Conservation (phyloP, 2,888 invertebrate species). For the Herminia tarsipennalis region DNA sequence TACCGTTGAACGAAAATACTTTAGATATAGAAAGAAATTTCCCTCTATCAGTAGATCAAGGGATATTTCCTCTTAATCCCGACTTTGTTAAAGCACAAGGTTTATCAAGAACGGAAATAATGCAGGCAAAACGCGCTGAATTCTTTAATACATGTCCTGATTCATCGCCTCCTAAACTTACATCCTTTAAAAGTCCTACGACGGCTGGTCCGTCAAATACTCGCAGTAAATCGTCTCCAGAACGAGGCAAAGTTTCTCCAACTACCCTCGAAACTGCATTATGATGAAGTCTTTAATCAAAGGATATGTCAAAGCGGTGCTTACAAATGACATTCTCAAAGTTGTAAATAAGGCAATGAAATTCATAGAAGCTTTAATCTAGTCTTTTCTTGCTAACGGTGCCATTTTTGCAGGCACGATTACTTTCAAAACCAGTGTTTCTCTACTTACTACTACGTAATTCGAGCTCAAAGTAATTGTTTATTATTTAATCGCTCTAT, state of each 20-base stretch:
- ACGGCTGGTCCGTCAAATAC: conserved; percentile 49
- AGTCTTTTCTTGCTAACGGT: conserved; percentile 79
- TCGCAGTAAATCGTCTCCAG: conserved; percentile 67
- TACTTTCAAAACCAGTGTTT: conserved; percentile 63
- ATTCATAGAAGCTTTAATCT: conserved; percentile 84
- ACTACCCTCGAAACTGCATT: conserved; percentile 88
- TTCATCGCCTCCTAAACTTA: conserved; percentile 69
- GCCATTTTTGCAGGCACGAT: conserved; percentile 71
- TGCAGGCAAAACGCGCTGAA: conserved; percentile 87
- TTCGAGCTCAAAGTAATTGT: conserved; percentile 62
- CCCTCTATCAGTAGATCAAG: conserved; percentile 63
- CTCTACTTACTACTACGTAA: conserved; percentile 50
- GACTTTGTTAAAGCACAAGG: conserved; percentile 63
- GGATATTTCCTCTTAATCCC: conserved; percentile 78
- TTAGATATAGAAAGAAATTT: conserved; percentile 62
- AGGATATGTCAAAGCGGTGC: conserved; percentile 60
- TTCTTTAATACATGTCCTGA: conserved; percentile 81
- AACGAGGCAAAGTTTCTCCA: conserved; percentile 72
- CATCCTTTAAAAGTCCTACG: conserved; percentile 70
- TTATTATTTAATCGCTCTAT: conserved; percentile 62
- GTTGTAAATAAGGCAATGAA: conserved; percentile 66
- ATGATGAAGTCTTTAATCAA: conserved; percentile 65
- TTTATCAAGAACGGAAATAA: conserved; percentile 78
- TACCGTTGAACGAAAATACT: conserved; percentile 72
- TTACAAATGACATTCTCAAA: conserved; percentile 54